A percentile compares a stretch with the other conserved stretches of the same genome.
phyloP scores from a whole-genome alignment of 2,888 invertebrate genomes.

The Melangyna quadrimaculata region DNA sequence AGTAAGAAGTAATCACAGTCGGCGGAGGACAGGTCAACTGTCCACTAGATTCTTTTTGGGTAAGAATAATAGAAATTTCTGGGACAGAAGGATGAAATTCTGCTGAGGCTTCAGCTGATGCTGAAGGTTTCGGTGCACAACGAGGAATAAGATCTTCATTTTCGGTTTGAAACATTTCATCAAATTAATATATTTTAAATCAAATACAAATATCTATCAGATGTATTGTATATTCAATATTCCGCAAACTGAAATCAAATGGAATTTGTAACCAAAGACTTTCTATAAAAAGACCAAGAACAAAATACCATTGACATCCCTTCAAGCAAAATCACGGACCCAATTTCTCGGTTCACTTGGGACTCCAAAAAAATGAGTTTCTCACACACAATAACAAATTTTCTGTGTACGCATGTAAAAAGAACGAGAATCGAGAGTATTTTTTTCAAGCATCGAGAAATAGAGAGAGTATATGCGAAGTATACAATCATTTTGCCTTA shows the following conservation, averaged over 20 bases:
- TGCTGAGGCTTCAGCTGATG: constrained; percentile 70
- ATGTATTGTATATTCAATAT: background rate
- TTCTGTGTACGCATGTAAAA: too few species aligned
- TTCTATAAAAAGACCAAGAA: too few species aligned
- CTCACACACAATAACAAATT: too few species aligned
- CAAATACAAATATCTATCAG: background rate
- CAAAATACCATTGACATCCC: too few species aligned
- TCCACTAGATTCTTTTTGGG: constrained; percentile 54
- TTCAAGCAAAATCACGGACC: too few species aligned
- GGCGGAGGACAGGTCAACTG: constrained; percentile 43
- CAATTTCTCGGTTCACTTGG: too few species aligned
- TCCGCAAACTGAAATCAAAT: background rate
- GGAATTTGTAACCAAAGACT: too few species aligned
- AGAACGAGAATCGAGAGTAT: too few species aligned
- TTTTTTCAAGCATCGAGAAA: too few species aligned
- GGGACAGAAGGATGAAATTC: constrained; percentile 74
- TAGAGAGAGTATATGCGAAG: too few species aligned
- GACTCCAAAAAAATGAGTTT: too few species aligned
- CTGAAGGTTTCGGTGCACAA: constrained; percentile 76
- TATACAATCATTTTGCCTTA: too few species aligned
- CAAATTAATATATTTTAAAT: background rate
- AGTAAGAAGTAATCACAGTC: constrained; percentile 61
- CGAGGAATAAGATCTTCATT: constrained; percentile 79
- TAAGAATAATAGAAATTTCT: constrained; percentile 76
- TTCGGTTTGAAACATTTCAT: constrained; percentile 76